Evolutionary conservation across 2,113 vertebrate genomes (phyloP).

Genomic region (Elaphurus davidianus): DNA sequence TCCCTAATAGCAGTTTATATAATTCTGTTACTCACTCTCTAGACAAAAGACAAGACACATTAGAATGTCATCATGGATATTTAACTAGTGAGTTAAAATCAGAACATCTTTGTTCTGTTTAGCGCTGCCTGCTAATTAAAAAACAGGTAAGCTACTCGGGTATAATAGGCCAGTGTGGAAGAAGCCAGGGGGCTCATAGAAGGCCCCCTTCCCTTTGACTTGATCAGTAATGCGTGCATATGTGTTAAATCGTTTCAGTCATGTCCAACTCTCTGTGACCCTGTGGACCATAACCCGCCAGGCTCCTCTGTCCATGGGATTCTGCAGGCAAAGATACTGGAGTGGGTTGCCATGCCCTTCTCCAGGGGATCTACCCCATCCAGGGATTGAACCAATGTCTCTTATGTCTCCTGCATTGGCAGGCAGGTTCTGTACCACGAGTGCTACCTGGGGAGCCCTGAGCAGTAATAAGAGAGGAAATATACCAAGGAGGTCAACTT

Average conservation of each 20-base stretch:
- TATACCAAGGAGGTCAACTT: not conserved
- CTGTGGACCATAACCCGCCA: not conserved
- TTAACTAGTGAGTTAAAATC: not conserved
- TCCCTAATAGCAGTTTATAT: not conserved
- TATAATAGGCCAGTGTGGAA: not conserved
- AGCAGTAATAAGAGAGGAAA: not conserved
- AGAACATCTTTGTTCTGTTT: not conserved
- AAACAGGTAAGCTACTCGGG: not conserved
- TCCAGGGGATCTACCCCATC: not conserved
- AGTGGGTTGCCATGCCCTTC: not conserved
- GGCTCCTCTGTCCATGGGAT: not conserved
- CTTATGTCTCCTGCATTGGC: not conserved
- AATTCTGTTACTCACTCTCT: slow-evolving; percentile 18
- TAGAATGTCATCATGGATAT: not conserved
- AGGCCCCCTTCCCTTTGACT: not conserved
- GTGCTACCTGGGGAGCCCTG: not conserved
- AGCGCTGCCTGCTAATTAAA: slow-evolving; percentile 17
- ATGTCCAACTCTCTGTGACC: not conserved
- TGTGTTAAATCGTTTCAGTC: not conserved
- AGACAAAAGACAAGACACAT: not conserved
- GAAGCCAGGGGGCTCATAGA: not conserved
- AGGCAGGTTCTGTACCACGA: not conserved
- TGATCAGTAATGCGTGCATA: not conserved
- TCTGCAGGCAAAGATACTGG: not conserved
- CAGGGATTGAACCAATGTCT: not conserved